Conservation (phyloP, 1,140 invertebrate species). For the Olivierus martensii region DNA sequence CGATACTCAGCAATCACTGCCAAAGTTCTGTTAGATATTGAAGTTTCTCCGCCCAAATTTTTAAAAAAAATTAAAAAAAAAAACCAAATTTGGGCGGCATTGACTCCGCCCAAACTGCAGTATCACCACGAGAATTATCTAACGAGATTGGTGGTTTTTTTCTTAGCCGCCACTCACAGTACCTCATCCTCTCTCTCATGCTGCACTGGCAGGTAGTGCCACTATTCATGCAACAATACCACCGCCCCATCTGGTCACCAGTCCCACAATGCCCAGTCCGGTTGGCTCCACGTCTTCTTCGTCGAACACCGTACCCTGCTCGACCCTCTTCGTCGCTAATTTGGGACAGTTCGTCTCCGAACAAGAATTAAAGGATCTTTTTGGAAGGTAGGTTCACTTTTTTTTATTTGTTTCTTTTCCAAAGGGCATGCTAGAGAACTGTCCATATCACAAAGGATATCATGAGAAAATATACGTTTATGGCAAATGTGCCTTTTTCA, state of each 20-base stretch:
- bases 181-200: conserved; percentile 19
- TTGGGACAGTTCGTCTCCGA: conserved; percentile 20
- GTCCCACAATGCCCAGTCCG: conserved; percentile 41
- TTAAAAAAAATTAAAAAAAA: too few species aligned
- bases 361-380: conserved; percentile 63
- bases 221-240: conserved; percentile 30
- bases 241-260: conserved; percentile 21
- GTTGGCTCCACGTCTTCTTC: conserved; percentile 45
- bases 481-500: too few species aligned
- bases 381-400: conserved; percentile 67
- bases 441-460: too few species aligned
- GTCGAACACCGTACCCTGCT: conserved; percentile 68
- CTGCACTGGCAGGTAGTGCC: conserved; percentile 44
- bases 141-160: background rate
- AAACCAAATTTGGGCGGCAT: too few species aligned
- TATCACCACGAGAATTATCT: too few species aligned
- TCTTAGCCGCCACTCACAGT: conserved; percentile 43
- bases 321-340: conserved; percentile 43
- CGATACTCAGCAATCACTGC: too few species aligned
- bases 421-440: too few species aligned
- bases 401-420: too few species aligned
- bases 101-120: too few species aligned
- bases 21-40: too few species aligned
- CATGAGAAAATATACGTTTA: too few species aligned
- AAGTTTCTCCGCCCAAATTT: too few species aligned